Evolutionary conservation across 2,888 invertebrate species (phyloP), one percentile per base, ranked within the genome.

Genomic region (Chalcis sispes): DNA sequence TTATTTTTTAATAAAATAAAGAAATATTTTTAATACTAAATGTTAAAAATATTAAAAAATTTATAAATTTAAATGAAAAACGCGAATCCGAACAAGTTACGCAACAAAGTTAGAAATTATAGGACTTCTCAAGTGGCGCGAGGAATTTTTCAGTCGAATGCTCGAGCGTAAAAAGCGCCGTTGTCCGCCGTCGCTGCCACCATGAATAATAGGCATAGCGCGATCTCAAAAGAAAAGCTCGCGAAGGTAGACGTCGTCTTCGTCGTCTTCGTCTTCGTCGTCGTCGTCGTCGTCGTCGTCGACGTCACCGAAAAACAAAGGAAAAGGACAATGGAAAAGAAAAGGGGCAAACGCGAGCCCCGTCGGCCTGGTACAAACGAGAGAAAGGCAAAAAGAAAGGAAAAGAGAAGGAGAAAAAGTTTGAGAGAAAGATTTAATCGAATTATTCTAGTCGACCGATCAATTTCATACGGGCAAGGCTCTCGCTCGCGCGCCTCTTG

Each of bases 371-470:
- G n/a, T n/a, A n/a, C n/a, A n/a, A 61, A 1, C n/a, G 20, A 25
- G 40, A 29, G 32, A 66, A 46, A 64, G 64, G 8, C 46, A 25
- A 10, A 36, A 29, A 10, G 25, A 5, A n/a, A 42, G 76, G 62
- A 42, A 40, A 25, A 66, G 74, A 70, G 67, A 67, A 75, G 77
- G 56, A 77, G 74, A 62, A 42, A 42, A 42, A 13, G 15, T 13
- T 66, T 71, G 59, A 58, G 32, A 25, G 48, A 20, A 7, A 54
- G 23, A 58, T 78, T 82, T 80, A 82, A 84, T 82, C 82, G 81
- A 83, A 83, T 84, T 81, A 84, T 83, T 83, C 83, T 81, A 79
- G 80, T 79, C 81, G 80, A 81, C 81, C 81, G 84, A 82, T 84
- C 84, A 83, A 84, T 84, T 83, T 83, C 81, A 79, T 82, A 81